Percentiles rank a stretch among this genome's conserved stretches.
These are phyloP conservation scores for Pipra filicauda DNA, from an alignment of 2,113 vertebrate genomes.

Conservation along the genomic window DNA sequence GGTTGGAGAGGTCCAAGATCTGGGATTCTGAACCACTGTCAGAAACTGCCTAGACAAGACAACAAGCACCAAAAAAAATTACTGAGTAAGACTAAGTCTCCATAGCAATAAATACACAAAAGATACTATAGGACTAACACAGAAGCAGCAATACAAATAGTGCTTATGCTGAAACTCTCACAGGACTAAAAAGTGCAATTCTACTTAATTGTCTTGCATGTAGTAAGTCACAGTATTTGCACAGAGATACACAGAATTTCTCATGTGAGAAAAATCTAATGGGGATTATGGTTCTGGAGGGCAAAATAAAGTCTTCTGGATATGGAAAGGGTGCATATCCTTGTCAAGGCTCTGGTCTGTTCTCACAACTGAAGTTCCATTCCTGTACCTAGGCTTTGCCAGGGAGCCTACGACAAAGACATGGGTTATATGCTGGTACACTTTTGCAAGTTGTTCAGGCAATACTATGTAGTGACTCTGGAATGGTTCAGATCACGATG, in stretches of 20 bases:
- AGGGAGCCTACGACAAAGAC: not conserved
- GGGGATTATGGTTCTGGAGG: not conserved
- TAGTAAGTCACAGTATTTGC: not conserved
- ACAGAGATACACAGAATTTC: not conserved
- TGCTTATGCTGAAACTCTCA: not conserved
- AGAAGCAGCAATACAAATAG: not conserved
- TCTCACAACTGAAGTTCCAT: not conserved
- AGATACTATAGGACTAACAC: not conserved
- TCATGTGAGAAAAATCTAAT: not conserved
- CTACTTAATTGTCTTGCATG: not conserved
- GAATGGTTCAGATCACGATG: not conserved
- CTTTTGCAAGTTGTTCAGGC: not conserved
- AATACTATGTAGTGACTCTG: not conserved
- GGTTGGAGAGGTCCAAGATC: conserved; percentile 95
- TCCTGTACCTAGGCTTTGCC: not conserved
- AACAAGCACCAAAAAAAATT: not conserved
- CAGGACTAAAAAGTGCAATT: not conserved
- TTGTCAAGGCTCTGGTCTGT: not conserved
- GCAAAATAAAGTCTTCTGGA: not conserved
- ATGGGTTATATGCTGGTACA: not conserved
- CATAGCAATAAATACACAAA: not conserved
- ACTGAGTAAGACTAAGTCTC: not conserved
- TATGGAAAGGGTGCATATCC: not conserved
- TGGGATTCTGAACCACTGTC: conserved; percentile 81
- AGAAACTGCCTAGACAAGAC: conserved; percentile 81